These are phyloP conservation scores for Heliconius erato DNA, from an alignment of 2,888 invertebrate genomes.

Conservation along the genomic window DNA sequence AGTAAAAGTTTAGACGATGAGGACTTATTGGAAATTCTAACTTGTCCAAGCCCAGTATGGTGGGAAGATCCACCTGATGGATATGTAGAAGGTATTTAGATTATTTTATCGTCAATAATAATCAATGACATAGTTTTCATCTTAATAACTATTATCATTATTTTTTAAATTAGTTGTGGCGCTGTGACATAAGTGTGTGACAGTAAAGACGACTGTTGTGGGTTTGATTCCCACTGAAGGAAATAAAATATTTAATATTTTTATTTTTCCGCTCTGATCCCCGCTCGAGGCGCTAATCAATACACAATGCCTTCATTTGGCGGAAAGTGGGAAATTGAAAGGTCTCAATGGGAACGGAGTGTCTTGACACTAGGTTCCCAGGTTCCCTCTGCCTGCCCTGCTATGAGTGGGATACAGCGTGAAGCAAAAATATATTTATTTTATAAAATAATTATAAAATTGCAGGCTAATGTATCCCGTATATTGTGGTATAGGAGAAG, in stretches of 20 bases:
- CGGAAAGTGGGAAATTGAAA: too few species aligned
- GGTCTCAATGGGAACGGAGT: too few species aligned
- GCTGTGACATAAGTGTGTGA: background rate
- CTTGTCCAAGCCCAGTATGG: constrained; percentile 81
- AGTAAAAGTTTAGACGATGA: constrained; percentile 68
- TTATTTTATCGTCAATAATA: too few species aligned
- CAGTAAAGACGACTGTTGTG: background rate
- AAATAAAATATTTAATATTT: background rate
- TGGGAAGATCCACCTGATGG: constrained; percentile 73
- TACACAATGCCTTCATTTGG: too few species aligned
- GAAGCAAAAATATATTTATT: background rate
- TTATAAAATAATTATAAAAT: background rate
- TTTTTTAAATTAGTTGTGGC: background rate
- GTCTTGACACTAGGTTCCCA: too few species aligned
- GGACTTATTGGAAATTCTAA: constrained; percentile 76
- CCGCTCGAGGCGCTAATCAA: too few species aligned
- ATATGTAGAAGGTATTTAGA: constrained; percentile 62
- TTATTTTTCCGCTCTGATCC: background rate
- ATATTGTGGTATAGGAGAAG: too few species aligned
- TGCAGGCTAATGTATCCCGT: too few species aligned
- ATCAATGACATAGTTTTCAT: too few species aligned
- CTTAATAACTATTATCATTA: too few species aligned
- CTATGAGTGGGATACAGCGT: background rate
- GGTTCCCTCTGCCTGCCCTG: background rate
- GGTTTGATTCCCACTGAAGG: background rate